Base-by-base conservation (phyloP, 1,140 invertebrate genomes). In the Scaptodrosophila lebanonensis region DNA sequence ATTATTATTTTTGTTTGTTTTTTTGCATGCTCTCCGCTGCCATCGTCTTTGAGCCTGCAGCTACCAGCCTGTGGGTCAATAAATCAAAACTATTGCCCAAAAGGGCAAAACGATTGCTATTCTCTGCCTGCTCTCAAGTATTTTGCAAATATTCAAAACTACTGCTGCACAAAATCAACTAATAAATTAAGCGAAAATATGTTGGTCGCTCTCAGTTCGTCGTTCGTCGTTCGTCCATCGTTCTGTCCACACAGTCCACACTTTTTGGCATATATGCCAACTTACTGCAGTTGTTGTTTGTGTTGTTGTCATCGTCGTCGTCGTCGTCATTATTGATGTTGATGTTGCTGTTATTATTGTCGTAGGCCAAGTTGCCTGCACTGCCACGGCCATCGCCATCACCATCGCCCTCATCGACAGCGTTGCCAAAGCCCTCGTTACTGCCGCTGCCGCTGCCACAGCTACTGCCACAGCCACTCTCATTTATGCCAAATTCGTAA, bases 21-120 rank as follows among this genome's bases (percentile, higher is more conserved):
- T n/a, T n/a, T n/a, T n/a, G n/a, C n/a, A n/a, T n/a, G n/a, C n/a
- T n/a, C n/a, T n/a, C 48, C 47, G 30, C 68, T 71, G 72, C 57
- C 58, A 51, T 75, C n/a, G n/a, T n/a, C n/a, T n/a, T n/a, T n/a
- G n/a, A n/a, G n/a, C n/a, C n/a, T n/a, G n/a, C n/a, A n/a, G n/a
- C n/a, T n/a, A n/a, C n/a, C n/a, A n/a, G n/a, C n/a, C n/a, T n/a
- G n/a, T n/a, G n/a, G n/a, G n/a, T n/a, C 77, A 64, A 83, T 83
- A 83, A 83, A 83, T 83, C 72, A 83, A 83, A 83, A 59, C 58
- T 63, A 77, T 70, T 71, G 68, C 58, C 58, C 38, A 38, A 45
- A 17, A 49, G 18, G 29, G 40, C 3, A 11, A 11, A 18, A 1
- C 17, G 33, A 43, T 25, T 50, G 25, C 22, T n/a, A n/a, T 29